Evolutionary conservation across 2,797 vertebrate species (phyloP).

Genomic region (Limosa lapponica): DNA sequence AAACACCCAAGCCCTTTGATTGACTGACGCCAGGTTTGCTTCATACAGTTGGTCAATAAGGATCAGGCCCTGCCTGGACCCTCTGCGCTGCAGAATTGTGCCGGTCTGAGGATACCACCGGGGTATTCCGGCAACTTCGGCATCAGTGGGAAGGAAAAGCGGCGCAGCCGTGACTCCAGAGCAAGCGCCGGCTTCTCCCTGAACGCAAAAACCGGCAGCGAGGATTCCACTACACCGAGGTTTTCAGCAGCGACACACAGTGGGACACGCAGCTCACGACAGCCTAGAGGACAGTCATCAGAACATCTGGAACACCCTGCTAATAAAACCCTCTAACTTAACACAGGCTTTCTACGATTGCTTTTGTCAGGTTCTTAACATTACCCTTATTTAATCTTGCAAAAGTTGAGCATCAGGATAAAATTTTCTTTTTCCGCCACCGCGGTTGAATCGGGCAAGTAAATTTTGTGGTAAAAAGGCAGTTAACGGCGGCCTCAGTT

Average conservation of each 20-base stretch:
- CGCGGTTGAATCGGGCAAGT: not conserved
- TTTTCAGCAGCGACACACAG: not conserved
- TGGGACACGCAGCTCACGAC: not conserved
- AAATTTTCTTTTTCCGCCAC: not conserved
- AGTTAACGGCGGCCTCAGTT: not conserved
- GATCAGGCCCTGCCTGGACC: not conserved
- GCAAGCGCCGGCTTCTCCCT: rapidly evolving
- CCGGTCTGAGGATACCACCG: not conserved
- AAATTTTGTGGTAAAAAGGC: not conserved
- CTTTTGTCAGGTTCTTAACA: not conserved
- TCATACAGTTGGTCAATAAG: not conserved
- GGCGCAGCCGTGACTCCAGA: rapidly evolving
- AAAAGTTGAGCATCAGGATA: not conserved
- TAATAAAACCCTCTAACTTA: not conserved
- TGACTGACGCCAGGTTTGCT: not conserved
- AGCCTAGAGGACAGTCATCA: not conserved
- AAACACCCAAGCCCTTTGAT: not conserved
- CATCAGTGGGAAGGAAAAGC: not conserved
- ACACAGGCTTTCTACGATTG: not conserved
- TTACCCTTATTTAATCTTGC: not conserved
- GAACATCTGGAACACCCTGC: not conserved
- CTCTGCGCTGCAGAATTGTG: rapidly evolving
- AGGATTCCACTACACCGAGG: not conserved
- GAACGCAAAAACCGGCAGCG: rapidly evolving
- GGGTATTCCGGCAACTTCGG: not conserved